A percentile compares a stretch with the other conserved stretches of the same genome.
phyloP scores from a whole-genome alignment of 2,113 vertebrate genomes.

The Petrocephalus microphthalmus region DNA sequence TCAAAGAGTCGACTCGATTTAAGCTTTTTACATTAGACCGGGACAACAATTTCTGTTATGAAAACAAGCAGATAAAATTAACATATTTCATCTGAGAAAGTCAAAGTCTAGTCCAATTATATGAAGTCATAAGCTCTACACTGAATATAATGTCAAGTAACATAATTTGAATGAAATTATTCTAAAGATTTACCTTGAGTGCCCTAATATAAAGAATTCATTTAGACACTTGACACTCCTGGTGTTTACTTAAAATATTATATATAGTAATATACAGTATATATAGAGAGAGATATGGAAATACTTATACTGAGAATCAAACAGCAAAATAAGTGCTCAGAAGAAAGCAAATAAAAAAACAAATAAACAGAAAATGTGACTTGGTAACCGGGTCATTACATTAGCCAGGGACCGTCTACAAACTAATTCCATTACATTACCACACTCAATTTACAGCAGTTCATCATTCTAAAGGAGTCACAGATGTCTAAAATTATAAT shows the following conservation, averaged over 20 bases:
- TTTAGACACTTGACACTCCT: background rate
- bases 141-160: background rate
- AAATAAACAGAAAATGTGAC: background rate
- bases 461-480: slow-evolving; percentile 17
- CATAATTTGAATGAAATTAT: background rate
- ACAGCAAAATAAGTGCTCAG: background rate
- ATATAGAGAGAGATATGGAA: background rate
- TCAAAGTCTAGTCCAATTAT: background rate
- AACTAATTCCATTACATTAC: slow-evolving; percentile 17
- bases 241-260: background rate
- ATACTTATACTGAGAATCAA: background rate
- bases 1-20: background rate
- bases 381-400: background rate
- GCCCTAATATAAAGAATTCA: background rate
- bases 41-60: slow-evolving; percentile 4
- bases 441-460: slow-evolving; percentile 15
- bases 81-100: background rate
- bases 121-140: slow-evolving; percentile 1
- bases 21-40: background rate
- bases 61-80: background rate
- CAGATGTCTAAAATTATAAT: slow-evolving; percentile 25
- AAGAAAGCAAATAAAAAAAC: background rate
- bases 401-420: background rate
- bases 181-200: background rate
- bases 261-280: background rate